A percentile compares a stretch with the other conserved stretches of the same genome.
Evolutionary conservation across 2,797 vertebrate genomes (phyloP).

Genomic region (Bradypus variegatus): DNA sequence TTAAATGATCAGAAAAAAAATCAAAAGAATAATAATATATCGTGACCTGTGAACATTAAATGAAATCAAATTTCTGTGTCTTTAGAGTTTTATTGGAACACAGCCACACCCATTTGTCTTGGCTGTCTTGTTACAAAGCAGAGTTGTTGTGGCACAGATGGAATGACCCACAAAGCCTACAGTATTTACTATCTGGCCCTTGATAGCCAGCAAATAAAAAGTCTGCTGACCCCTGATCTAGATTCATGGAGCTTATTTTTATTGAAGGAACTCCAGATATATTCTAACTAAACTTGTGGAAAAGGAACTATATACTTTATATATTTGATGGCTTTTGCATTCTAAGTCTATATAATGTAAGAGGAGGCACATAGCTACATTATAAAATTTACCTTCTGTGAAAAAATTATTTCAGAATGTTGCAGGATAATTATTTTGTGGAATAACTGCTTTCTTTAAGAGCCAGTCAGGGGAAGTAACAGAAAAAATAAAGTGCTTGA

Average conservation of each 20-base stretch:
- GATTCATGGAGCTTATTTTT: neutral
- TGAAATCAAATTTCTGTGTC: neutral
- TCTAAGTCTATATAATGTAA: neutral
- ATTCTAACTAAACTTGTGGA: conserved; percentile 1
- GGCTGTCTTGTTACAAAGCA: neutral
- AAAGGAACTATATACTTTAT: neutral
- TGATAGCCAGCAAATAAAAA: neutral
- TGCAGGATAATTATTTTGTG: conserved; percentile 38
- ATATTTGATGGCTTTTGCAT: neutral
- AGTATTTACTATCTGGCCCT: neutral
- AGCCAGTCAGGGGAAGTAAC: conserved; percentile 16
- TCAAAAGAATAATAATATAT: neutral
- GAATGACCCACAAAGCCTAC: neutral
- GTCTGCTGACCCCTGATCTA: neutral
- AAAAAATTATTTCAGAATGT: conserved; percentile 20
- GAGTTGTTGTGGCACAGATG: neutral
- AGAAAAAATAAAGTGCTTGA: conserved; percentile 44
- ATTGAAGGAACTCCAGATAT: neutral
- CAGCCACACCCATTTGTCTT: neutral
- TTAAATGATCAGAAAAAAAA: neutral
- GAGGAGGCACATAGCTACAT: neutral
- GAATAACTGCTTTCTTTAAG: conserved; percentile 27
- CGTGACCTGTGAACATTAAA: neutral
- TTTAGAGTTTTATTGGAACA: neutral
- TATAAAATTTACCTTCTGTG: neutral